These are phyloP conservation scores for Semnornis frantzii DNA, from an alignment of 2,113 vertebrate species.

Conservation along the genomic window DNA sequence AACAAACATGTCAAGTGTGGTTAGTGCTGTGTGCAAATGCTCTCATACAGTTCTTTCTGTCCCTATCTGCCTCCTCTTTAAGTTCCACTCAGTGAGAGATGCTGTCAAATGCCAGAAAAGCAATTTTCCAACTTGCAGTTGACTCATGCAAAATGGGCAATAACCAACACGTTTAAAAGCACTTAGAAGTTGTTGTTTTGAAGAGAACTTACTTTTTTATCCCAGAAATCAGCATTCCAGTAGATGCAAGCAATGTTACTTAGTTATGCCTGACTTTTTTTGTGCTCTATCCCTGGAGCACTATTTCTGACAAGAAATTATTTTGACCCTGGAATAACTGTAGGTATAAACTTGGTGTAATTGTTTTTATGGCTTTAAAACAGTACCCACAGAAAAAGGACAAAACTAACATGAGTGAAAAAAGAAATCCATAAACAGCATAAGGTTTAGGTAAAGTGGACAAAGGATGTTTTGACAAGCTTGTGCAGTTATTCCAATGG, in stretches of 20 bases:
- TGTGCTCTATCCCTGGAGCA: background rate
- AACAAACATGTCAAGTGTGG: constrained; percentile 1
- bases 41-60: background rate
- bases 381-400: background rate
- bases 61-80: background rate
- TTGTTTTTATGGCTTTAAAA: background rate
- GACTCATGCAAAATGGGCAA: background rate
- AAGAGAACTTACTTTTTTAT: background rate
- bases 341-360: background rate
- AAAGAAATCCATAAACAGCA: background rate
- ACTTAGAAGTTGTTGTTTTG: background rate
- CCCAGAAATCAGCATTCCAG: background rate
- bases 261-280: background rate
- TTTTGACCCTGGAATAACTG: background rate
- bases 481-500: background rate
- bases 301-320: background rate
- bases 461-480: background rate
- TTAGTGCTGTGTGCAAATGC: background rate
- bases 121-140: background rate
- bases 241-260: background rate
- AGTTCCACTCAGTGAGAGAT: background rate
- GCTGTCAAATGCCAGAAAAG: background rate
- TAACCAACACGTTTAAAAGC: background rate
- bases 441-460: background rate
- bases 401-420: background rate